phyloP scores from a whole-genome alignment of 2,888 invertebrate species.

The Nezara viridula region DNA sequence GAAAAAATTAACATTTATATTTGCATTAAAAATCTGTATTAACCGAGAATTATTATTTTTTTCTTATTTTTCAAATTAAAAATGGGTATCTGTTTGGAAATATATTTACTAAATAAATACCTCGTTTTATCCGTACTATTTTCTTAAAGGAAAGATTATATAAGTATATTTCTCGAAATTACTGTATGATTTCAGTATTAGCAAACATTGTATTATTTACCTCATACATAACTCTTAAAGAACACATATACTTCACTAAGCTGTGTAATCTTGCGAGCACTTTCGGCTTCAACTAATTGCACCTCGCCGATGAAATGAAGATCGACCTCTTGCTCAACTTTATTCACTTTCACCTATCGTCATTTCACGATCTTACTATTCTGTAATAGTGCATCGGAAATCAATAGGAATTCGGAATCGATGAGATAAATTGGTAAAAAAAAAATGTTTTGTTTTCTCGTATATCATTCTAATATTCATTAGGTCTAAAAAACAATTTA shows the following conservation, averaged over 20 bases:
- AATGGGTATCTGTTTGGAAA: too few relatives aligned
- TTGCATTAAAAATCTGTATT: too few relatives aligned
- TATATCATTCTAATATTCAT: too few relatives aligned
- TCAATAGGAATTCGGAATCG: background rate
- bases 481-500: too few relatives aligned
- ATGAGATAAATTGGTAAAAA: background rate
- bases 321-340: background rate
- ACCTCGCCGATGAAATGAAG: background rate
- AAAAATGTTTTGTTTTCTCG: background rate
- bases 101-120: too few relatives aligned
- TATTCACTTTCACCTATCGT: conserved; percentile 40
- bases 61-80: too few relatives aligned
- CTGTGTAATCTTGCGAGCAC: background rate
- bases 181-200: background rate
- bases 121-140: background rate
- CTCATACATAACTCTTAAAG: background rate
- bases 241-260: background rate
- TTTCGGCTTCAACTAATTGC: background rate
- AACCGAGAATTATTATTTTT: too few relatives aligned
- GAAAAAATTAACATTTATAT: too few relatives aligned
- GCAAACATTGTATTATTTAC: background rate
- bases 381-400: background rate
- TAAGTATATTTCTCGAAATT: background rate
- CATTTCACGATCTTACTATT: conserved; percentile 42
- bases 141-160: background rate